Percentiles rank a stretch among this genome's conserved stretches.
These are phyloP conservation scores for Ophioninae sp. DNA, from an alignment of 2,888 invertebrate species.

Conservation along the genomic window DNA sequence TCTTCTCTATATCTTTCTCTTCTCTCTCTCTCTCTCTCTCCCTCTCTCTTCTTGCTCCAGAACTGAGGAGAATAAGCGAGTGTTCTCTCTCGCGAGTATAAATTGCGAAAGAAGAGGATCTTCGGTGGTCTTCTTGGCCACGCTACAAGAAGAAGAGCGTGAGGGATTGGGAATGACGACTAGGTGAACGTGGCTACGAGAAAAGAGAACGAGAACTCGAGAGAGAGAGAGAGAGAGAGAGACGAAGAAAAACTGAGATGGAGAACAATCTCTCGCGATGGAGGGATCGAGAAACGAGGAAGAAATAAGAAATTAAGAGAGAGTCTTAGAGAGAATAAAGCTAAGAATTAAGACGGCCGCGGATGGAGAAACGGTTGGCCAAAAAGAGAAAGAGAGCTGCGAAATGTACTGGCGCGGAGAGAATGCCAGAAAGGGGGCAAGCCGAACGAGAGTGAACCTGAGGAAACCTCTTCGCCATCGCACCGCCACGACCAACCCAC, in stretches of 20 bases:
- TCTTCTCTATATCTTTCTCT: slow-evolving; percentile 46
- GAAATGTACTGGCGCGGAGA: slow-evolving; percentile 63
- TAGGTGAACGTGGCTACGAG: slow-evolving; percentile 42
- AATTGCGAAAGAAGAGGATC: slow-evolving; percentile 75
- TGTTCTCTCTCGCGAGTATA: slow-evolving; percentile 72
- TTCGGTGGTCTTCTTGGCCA: slow-evolving; percentile 58
- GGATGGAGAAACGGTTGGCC: slow-evolving; percentile 55
- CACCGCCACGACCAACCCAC: slow-evolving; percentile 51
- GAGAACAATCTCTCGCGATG: slow-evolving; percentile 35
- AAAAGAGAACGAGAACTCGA: slow-evolving; percentile 48
- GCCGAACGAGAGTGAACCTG: slow-evolving; percentile 55
- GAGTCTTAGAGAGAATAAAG: slow-evolving; percentile 81
- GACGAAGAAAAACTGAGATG: slow-evolving; percentile 41
- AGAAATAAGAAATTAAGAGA: slow-evolving; percentile 81
- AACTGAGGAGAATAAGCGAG: slow-evolving; percentile 49
- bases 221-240: slow-evolving; percentile 47
- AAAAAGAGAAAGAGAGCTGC: slow-evolving; percentile 61
- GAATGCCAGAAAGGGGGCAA: slow-evolving; percentile 32
- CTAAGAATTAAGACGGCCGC: slow-evolving; percentile 81
- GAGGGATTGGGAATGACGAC: slow-evolving; percentile 70
- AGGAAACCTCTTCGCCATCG: slow-evolving; percentile 37
- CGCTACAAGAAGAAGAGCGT: slow-evolving; percentile 58
- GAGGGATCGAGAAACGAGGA: slow-evolving; percentile 67
- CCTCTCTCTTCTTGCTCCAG: slow-evolving; percentile 55
- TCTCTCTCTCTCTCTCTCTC: slow-evolving; percentile 65